These are phyloP conservation scores for Sycophila texana DNA, from an alignment of 2,888 invertebrate genomes.

Conservation along the genomic window DNA sequence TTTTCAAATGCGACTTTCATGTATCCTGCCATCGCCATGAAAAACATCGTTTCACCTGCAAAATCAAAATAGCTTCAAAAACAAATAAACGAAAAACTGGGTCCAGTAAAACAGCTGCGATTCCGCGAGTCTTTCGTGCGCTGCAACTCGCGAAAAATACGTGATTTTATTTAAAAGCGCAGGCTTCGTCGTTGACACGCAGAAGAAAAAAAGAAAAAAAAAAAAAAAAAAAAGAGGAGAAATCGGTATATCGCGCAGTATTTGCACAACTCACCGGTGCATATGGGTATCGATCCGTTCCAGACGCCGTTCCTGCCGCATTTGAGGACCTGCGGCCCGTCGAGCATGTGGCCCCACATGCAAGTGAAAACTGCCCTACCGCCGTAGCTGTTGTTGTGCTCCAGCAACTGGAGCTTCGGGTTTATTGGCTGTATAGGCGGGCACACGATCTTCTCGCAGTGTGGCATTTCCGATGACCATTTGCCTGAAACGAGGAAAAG, in stretches of 20 bases:
- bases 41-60: too few relatives aligned
- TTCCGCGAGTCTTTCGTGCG: neutral
- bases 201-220: too few relatives aligned
- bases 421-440: constrained; percentile 83
- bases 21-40: too few relatives aligned
- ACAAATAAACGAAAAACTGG: too few relatives aligned
- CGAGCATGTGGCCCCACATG: constrained; percentile 88
- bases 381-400: constrained; percentile 88
- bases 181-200: too few relatives aligned
- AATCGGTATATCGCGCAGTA: neutral
- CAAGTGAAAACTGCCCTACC: constrained; percentile 89
- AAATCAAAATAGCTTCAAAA: too few relatives aligned
- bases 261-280: constrained; percentile 79
- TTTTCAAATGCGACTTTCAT: too few relatives aligned
- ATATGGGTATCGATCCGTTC: constrained; percentile 87
- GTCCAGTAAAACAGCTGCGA: too few relatives aligned
- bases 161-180: neutral
- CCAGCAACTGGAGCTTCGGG: constrained; percentile 84
- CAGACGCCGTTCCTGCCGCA: constrained; percentile 88
- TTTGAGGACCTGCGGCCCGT: constrained; percentile 86
- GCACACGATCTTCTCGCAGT: constrained; percentile 87
- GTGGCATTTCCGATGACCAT: constrained; percentile 87
- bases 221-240: neutral
- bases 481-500: constrained; percentile 77
- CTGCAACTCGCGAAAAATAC: neutral